These are phyloP conservation scores for Lindbergichthys nudifrons DNA, from an alignment of 2,797 vertebrate genomes.

Conservation along the genomic window DNA sequence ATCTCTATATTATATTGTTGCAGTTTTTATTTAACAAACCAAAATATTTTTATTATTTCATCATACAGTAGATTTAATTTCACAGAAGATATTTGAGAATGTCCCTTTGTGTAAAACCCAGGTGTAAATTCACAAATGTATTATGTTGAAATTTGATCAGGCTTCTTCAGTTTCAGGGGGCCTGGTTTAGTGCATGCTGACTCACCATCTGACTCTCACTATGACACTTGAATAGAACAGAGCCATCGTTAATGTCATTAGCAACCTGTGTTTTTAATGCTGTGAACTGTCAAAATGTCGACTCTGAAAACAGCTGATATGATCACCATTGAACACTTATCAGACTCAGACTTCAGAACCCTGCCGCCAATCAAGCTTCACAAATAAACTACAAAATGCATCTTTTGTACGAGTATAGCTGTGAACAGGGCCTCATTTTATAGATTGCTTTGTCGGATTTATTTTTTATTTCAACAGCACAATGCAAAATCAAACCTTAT, in stretches of 20 bases:
- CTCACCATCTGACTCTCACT: not conserved
- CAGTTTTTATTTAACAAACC: not conserved
- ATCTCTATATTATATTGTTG: not conserved
- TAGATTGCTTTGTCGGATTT: not conserved
- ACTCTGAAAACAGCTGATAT: not conserved
- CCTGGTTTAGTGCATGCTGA: not conserved
- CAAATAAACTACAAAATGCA: not conserved
- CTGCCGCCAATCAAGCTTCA: not conserved
- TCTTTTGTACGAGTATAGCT: not conserved
- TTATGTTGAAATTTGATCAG: not conserved
- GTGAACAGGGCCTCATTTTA: not conserved
- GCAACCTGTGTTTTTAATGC: not conserved
- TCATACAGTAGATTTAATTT: not conserved
- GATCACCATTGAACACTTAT: not conserved
- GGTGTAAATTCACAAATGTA: not conserved
- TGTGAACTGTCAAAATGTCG: not conserved
- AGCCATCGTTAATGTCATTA: not conserved
- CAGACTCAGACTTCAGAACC: not conserved
- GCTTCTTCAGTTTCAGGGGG: not conserved
- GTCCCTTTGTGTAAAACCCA: too few species aligned
- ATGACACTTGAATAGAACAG: not conserved
- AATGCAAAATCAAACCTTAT: not conserved
- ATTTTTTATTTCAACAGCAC: not conserved
- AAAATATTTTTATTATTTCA: not conserved
- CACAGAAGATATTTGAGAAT: not conserved